Evolutionary conservation across 64 coral and sea anemone species (phyloP).

Genomic region (Astreopora myriophthalma): DNA sequence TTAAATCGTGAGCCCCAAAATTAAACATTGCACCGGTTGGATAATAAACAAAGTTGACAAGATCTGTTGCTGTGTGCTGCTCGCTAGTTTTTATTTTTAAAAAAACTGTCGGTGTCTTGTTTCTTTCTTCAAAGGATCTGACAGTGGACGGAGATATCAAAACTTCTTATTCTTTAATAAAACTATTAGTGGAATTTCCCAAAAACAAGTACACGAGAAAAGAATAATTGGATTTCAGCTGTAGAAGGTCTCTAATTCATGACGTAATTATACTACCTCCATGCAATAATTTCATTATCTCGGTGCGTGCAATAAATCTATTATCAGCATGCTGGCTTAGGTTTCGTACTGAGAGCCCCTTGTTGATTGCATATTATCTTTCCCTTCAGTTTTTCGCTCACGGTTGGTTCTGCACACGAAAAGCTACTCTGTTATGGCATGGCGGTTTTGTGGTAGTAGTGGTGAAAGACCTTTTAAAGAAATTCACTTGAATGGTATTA

Average conservation of each 20-base stretch:
- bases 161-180: no score
- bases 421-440: not conserved
- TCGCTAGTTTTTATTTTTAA: no score
- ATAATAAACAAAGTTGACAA: no score
- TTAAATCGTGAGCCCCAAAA: no score
- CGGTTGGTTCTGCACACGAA: not conserved
- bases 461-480: not conserved
- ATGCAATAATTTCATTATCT: constrained; percentile 7
- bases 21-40: no score
- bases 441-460: not conserved
- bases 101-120: no score
- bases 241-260: not conserved
- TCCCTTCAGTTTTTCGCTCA: not conserved
- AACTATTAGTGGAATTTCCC: no score
- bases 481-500: not conserved
- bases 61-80: no score
- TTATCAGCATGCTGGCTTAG: not conserved
- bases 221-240: no score
- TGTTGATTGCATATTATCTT: not conserved
- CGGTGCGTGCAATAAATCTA: not conserved
- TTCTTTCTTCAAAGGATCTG: no score
- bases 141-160: no score
- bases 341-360: not conserved
- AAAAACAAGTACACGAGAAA: no score
- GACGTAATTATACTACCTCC: not conserved